These are phyloP conservation scores for Matsumyia berberina DNA, from an alignment of 2,888 invertebrate genomes.

Conservation along the genomic window DNA sequence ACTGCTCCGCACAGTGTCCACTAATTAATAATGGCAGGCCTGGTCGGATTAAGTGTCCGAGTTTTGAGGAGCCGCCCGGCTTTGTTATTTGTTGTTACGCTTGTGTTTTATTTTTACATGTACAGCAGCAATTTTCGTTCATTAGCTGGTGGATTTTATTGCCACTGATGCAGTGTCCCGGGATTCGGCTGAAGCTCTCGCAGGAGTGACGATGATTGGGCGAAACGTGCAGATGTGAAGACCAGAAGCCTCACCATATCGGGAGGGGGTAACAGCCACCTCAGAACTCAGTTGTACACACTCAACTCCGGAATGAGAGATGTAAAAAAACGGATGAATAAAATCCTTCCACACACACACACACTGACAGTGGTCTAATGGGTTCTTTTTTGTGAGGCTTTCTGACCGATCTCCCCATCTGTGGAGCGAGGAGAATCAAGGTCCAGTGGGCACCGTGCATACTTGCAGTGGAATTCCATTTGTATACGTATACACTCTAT, in stretches of 20 bases:
- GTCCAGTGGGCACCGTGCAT: slow-evolving; percentile 27
- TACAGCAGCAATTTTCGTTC: slow-evolving; percentile 65
- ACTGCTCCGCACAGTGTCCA: slow-evolving; percentile 58
- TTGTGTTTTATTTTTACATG: slow-evolving; percentile 35
- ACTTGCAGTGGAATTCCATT: slow-evolving; percentile 47
- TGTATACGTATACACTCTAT: slow-evolving; percentile 46
- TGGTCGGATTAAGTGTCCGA: slow-evolving; percentile 62
- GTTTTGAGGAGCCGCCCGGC: slow-evolving; percentile 53
- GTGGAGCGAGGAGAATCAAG: slow-evolving; percentile 11
- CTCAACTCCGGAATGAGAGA: slow-evolving; percentile 1
- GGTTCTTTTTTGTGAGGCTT: slow-evolving; percentile 21
- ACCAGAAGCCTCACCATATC: slow-evolving; percentile 41
- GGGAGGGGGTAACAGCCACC: slow-evolving; percentile 23
- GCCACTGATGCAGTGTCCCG: slow-evolving; percentile 5
- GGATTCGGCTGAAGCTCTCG: slow-evolving; percentile 8
- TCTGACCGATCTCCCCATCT: slow-evolving; percentile 7
- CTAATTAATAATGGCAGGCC: slow-evolving; percentile 71
- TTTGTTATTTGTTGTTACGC: not conserved
- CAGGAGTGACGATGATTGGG: slow-evolving; percentile 36
- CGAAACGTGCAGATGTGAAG: slow-evolving; percentile 35
- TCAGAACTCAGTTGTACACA: slow-evolving; percentile 15
- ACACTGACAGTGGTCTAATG: slow-evolving; percentile 57
- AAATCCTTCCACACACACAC: slow-evolving; percentile 50
- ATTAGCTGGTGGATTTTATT: slow-evolving; percentile 62
- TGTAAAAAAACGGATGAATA: slow-evolving; percentile 23